Evolutionary conservation across 2,888 invertebrate species (phyloP).

Genomic region (Gerris lacustris): DNA sequence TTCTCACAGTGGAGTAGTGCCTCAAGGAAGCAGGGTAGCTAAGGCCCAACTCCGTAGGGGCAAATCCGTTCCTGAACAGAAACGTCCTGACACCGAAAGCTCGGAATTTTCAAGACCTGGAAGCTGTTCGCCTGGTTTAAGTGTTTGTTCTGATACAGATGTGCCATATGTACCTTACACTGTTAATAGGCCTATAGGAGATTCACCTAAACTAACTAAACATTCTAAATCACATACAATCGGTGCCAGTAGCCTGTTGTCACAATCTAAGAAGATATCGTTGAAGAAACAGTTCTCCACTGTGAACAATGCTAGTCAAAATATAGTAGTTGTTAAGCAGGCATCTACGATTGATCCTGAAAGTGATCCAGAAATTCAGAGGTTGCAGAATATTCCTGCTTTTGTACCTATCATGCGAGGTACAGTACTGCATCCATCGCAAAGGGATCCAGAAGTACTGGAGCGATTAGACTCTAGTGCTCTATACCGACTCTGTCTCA

Average conservation of each 20-base stretch:
- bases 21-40: conserved; percentile 23
- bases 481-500: conserved; percentile 56
- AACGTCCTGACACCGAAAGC: conserved; percentile 26
- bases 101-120: conserved; percentile 36
- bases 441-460: conserved; percentile 74
- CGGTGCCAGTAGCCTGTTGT: neutral
- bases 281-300: neutral
- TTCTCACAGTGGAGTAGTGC: conserved; percentile 26
- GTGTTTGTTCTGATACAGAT: conserved; percentile 78
- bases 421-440: conserved; percentile 65
- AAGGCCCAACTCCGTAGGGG: conserved; percentile 30
- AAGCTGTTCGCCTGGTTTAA: conserved; percentile 72
- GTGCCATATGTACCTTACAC: conserved; percentile 85
- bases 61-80: conserved; percentile 32
- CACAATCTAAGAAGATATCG: neutral
- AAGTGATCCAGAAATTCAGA: conserved; percentile 61
- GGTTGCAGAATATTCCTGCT: conserved; percentile 71
- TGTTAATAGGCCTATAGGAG: conserved; percentile 76
- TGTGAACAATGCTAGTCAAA: conserved; percentile 42
- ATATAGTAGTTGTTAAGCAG: conserved; percentile 67
- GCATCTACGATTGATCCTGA: conserved; percentile 50
- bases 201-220: conserved; percentile 68
- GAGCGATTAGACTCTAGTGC: conserved; percentile 61
- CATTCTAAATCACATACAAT: conserved; percentile 32
- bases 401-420: conserved; percentile 87